Percentiles rank a stretch among this genome's conserved stretches.
Evolutionary conservation across 2,113 vertebrate species (phyloP).

Genomic region (Gambusia affinis): DNA sequence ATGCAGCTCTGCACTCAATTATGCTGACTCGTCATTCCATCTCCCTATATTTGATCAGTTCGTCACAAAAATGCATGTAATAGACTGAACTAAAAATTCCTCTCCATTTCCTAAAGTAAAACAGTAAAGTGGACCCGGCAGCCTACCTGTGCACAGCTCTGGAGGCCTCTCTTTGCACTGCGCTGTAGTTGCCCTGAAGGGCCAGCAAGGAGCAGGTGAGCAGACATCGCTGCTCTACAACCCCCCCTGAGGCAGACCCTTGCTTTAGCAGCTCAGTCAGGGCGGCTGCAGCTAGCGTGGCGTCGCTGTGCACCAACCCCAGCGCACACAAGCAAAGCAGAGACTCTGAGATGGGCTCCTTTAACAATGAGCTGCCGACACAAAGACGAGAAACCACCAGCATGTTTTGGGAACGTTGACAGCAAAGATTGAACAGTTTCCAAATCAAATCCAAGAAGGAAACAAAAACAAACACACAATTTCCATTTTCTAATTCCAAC

Average conservation of each 20-base stretch:
- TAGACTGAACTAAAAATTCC: neutral
- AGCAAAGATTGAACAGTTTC: neutral
- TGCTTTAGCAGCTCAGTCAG: constrained; percentile 91
- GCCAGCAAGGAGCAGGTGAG: constrained; percentile 85
- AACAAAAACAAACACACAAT: too few species aligned
- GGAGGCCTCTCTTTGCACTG: constrained; percentile 85
- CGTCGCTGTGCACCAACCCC: constrained; percentile 87
- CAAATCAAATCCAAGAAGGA: neutral
- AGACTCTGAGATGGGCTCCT: constrained; percentile 88
- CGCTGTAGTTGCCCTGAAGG: constrained; percentile 84
- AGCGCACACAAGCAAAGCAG: constrained; percentile 90
- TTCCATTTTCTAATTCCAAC: neutral
- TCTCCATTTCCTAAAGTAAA: neutral
- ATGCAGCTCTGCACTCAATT: neutral
- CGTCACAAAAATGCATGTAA: neutral
- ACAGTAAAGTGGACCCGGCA: too few species aligned
- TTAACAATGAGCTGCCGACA: constrained; percentile 86
- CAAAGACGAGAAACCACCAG: neutral
- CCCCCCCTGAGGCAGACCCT: constrained; percentile 46
- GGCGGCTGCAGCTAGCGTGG: constrained; percentile 88
- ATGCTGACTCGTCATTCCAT: neutral
- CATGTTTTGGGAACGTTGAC: neutral
- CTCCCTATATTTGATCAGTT: neutral
- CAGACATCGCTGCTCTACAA: constrained; percentile 85
- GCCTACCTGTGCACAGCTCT: constrained; percentile 89